Evolutionary conservation across 2,888 invertebrate species (phyloP).

Genomic region (Himalopsyche kuldschensis): DNA sequence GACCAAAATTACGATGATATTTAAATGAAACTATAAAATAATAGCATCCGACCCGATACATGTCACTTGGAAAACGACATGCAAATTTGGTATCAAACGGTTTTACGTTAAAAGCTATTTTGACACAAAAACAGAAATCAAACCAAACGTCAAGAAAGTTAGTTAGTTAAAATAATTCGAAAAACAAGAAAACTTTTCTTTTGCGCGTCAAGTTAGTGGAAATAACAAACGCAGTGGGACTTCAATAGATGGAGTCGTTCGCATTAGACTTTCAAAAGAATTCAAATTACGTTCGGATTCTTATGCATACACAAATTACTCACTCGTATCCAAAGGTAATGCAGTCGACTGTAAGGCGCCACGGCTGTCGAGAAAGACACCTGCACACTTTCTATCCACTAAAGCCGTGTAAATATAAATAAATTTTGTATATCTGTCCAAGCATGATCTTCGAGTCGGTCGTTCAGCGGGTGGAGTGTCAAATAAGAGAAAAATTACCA

Average conservation of each 20-base stretch:
- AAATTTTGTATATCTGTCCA: not conserved
- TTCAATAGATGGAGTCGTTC: not conserved
- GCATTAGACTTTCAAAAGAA: conserved; percentile 27
- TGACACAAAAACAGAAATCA: too few relatives aligned
- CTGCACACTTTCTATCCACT: conserved; percentile 28
- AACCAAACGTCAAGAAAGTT: too few relatives aligned
- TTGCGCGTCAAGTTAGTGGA: not conserved
- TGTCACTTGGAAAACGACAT: too few relatives aligned
- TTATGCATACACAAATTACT: conserved; percentile 12
- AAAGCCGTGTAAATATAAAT: not conserved
- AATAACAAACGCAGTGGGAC: not conserved
- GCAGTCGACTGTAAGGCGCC: conserved; percentile 16
- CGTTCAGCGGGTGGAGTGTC: not conserved
- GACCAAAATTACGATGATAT: too few relatives aligned
- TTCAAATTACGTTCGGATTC: conserved; percentile 13
- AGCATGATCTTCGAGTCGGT: not conserved
- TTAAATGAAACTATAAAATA: too few relatives aligned
- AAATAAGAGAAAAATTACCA: not conserved
- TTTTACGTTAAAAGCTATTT: too few relatives aligned
- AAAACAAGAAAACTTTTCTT: too few relatives aligned
- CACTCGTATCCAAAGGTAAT: not conserved
- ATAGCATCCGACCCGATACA: too few relatives aligned
- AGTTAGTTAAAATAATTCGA: too few relatives aligned
- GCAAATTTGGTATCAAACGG: too few relatives aligned
- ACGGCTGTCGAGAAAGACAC: conserved; percentile 11